Conservation (phyloP, 2,888 invertebrate genomes). For the Ichneumoninae sp. region DNA sequence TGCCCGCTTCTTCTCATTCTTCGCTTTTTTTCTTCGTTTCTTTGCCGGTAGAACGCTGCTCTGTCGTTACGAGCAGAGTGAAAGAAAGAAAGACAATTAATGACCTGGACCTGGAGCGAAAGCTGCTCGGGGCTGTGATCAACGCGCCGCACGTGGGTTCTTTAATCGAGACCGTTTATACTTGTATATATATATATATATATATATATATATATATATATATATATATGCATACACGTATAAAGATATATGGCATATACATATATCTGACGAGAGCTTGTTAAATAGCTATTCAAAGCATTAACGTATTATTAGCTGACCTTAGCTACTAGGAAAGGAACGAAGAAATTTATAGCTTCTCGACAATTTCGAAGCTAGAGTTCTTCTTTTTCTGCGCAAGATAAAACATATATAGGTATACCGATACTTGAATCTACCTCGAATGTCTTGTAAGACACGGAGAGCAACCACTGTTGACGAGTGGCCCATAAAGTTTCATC, state of each 20-base stretch:
- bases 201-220: background rate
- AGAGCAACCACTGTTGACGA: constrained; percentile 55
- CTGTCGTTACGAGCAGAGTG: constrained; percentile 39
- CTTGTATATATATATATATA: constrained; percentile 6
- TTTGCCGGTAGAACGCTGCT: constrained; percentile 27
- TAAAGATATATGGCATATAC: background rate
- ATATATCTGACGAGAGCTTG: constrained; percentile 16
- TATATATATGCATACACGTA: background rate
- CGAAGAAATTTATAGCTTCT: constrained; percentile 52
- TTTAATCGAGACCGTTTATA: constrained; percentile 54
- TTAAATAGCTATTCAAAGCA: constrained; percentile 45
- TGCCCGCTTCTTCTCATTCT: constrained; percentile 30
- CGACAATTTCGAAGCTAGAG: constrained; percentile 36
- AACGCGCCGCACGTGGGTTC: constrained; percentile 32
- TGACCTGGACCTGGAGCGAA: constrained; percentile 49
- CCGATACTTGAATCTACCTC: constrained; percentile 21
- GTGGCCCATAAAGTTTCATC: constrained; percentile 65
- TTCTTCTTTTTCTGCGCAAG: constrained; percentile 8
- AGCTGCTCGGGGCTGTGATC: constrained; percentile 47
- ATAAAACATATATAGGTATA: constrained; percentile 21
- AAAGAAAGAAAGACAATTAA: constrained; percentile 50
- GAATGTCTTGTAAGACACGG: constrained; percentile 48
- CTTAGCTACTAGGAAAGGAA: constrained; percentile 43
- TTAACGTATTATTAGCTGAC: constrained; percentile 55
- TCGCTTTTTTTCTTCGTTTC: background rate